Evolutionary conservation across 1,140 invertebrate species (phyloP).

Genomic region (Lucilia cuprina): DNA sequence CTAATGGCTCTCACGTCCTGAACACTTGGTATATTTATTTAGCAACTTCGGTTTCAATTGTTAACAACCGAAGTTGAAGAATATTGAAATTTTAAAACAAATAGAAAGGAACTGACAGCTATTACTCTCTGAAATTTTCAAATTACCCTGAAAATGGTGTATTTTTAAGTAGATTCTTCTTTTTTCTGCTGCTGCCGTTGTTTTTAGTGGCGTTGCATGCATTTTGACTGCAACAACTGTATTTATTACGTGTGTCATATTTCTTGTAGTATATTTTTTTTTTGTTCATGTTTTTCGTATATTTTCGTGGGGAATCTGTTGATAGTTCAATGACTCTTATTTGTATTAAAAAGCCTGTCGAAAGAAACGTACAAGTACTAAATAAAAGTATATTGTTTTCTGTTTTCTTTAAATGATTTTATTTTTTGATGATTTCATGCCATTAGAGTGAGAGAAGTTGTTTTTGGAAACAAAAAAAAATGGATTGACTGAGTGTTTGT

Average conservation of each 20-base stretch:
- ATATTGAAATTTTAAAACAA: no score
- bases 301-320: neutral
- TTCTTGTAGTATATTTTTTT: neutral
- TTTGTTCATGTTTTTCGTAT: neutral
- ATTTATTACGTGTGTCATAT: constrained; percentile 2
- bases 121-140: no score
- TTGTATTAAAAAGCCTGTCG: neutral
- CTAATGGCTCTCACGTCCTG: no score
- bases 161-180: neutral
- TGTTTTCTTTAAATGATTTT: neutral
- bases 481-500: neutral
- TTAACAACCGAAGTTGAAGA: no score
- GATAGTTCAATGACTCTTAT: neutral
- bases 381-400: neutral
- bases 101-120: no score
- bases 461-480: neutral
- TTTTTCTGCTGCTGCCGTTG: neutral
- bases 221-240: neutral
- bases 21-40: no score
- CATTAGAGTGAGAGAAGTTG: neutral
- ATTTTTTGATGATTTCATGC: neutral
- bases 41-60: no score
- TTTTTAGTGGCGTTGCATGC: neutral
- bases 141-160: neutral
- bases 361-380: neutral